These are phyloP conservation scores for Hylomyscus alleni DNA, from an alignment of 2,797 vertebrate species.

Conservation along the genomic window DNA sequence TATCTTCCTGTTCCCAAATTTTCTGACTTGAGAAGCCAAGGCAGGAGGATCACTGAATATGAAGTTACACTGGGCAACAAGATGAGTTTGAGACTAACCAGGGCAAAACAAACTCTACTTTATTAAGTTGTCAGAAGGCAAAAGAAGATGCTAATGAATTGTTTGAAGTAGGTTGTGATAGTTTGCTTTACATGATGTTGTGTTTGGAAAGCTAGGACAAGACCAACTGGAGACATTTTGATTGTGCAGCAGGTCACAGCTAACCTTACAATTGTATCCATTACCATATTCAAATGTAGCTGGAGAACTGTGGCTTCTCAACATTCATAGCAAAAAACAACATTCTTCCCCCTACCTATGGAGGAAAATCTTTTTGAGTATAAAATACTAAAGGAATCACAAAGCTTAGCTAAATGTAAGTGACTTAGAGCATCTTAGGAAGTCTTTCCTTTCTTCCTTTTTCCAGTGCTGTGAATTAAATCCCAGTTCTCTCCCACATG, in stretches of 20 bases:
- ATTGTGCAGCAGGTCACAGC: background rate
- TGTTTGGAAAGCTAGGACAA: slow-evolving; percentile 33
- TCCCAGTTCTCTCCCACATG: background rate
- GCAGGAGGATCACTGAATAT: background rate
- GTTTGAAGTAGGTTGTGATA: background rate
- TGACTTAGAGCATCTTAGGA: slow-evolving; percentile 25
- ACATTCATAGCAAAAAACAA: slow-evolving; percentile 36
- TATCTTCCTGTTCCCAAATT: background rate
- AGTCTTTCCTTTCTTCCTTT: background rate
- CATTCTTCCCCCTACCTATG: background rate
- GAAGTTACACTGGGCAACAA: background rate
- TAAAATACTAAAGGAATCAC: slow-evolving; percentile 29
- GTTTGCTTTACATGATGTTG: slow-evolving; percentile 24
- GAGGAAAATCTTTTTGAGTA: background rate
- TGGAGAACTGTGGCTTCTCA: slow-evolving; percentile 37
- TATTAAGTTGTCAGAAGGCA: slow-evolving; percentile 9
- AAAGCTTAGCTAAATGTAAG: slow-evolving; percentile 6
- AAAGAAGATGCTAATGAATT: background rate
- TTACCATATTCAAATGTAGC: slow-evolving; percentile 13
- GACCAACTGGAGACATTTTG: slow-evolving; percentile 20
- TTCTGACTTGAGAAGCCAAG: background rate
- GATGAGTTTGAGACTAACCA: background rate
- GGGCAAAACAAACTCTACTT: background rate
- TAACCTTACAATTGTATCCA: background rate
- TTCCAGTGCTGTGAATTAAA: background rate